Percentiles rank a stretch among this genome's conserved stretches.
Evolutionary conservation across 2,797 vertebrate species (phyloP).

Genomic region (Gallirallus australis): DNA sequence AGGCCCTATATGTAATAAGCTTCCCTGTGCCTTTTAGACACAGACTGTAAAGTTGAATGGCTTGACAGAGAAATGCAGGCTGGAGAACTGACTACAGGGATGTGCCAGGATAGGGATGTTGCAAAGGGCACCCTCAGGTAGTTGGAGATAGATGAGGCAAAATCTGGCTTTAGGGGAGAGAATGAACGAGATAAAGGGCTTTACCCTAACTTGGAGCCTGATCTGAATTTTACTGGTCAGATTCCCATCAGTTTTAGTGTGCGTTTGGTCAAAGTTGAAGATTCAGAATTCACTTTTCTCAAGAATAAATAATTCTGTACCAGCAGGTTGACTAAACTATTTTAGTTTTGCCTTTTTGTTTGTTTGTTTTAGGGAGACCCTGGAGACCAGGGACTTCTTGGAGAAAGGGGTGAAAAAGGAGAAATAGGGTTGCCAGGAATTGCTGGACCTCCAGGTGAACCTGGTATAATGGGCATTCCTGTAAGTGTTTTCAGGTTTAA

Average conservation of each 20-base stretch:
- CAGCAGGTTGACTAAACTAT: background rate
- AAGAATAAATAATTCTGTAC: background rate
- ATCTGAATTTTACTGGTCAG: background rate
- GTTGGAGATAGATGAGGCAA: background rate
- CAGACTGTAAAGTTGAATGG: background rate
- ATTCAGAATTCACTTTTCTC: background rate
- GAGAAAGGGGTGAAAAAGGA: slow-evolving; percentile 91
- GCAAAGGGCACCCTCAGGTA: background rate
- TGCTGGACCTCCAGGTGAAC: slow-evolving; percentile 80
- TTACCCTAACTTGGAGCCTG: background rate
- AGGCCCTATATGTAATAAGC: background rate
- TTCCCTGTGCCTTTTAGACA: background rate
- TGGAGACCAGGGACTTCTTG: slow-evolving; percentile 86
- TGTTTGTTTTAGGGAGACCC: slow-evolving; percentile 82
- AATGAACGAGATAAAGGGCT: background rate
- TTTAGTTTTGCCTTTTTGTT: background rate
- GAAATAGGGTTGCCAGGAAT: slow-evolving; percentile 83
- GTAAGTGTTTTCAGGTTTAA: slow-evolving; percentile 79
- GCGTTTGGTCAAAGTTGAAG: background rate
- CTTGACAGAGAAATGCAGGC: background rate
- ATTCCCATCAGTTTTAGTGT: background rate
- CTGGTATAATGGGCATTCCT: slow-evolving; percentile 86
- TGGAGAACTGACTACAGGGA: background rate
- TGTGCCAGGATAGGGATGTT: background rate
- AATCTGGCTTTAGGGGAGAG: background rate